Evolutionary conservation across 2,113 vertebrate species (phyloP), one percentile per base, ranked within the genome.

Genomic region (Rostratula benghalensis): DNA sequence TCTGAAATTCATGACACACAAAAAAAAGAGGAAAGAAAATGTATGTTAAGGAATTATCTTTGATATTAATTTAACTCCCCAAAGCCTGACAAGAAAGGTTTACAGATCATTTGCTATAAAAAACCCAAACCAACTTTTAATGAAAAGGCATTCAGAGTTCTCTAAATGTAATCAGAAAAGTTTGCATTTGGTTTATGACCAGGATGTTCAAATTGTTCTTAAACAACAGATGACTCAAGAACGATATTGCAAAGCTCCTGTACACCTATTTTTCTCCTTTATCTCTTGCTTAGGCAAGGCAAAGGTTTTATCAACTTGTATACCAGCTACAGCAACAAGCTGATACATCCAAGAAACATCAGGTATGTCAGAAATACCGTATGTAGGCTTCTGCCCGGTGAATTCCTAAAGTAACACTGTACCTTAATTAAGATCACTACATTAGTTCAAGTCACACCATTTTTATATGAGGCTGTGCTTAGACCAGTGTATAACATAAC

Each of bases 1-100:
- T 99, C 99, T 99, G 96, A 92, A 63, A 94, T 96, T 96, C 51
- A 93, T 19, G 18, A 78, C 77, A 28, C 63, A 79, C 75, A 56
- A 96, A 79, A 60, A 35, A 95, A 33, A 90, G 57, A 30, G 8
- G 13, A 80, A 73, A 92, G 37, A 68, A 93, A 54, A 94, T 14
- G 43, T 10, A 56, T 4, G 7, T 50, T 82, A 73, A 60, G 9
- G 64, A 69, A 83, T 84, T 27, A 63, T 56, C 35, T 85, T 60
- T 30, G 4, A 39, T 50, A 56, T 56, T 37, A 64, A 35, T 35
- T 45, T 45, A 45, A 59, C 15, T 68, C 13, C 13, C 21, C 2
- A 1, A 89, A 76, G 28, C 30, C 8, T 87, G 51, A 60, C 8
- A 64, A 68, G 48, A 78, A 28, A 91, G 60, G 46, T 25, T 65